Conservation (phyloP, 2,888 invertebrate genomes). For the Mimachlamys varia region DNA sequence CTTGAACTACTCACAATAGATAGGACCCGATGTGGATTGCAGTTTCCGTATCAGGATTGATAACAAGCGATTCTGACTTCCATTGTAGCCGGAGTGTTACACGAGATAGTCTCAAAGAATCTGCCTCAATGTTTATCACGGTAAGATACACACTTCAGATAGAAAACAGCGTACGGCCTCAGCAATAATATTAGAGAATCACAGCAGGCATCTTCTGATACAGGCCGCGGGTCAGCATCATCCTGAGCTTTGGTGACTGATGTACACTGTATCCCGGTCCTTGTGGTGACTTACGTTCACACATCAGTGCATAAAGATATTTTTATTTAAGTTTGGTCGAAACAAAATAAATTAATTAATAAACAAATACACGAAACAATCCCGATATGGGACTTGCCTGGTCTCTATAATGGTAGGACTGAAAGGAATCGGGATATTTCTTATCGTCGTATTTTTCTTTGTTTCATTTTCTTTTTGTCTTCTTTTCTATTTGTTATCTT, state of each 20-base stretch:
- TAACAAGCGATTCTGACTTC: neutral
- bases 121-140: neutral
- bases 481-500: too few species aligned
- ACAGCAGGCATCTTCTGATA: neutral
- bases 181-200: neutral
- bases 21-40: neutral
- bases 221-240: neutral
- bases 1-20: neutral
- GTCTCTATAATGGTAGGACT: too few species aligned
- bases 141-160: neutral
- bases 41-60: slow-evolving; percentile 11
- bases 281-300: neutral
- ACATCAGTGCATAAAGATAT: neutral
- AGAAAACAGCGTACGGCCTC: neutral
- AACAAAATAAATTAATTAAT: too few species aligned
- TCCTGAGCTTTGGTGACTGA: neutral
- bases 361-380: too few species aligned
- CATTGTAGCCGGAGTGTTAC: neutral
- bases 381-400: too few species aligned
- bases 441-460: too few species aligned
- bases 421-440: too few species aligned
- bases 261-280: neutral
- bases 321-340: too few species aligned
- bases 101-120: neutral
- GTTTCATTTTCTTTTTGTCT: neutral